Conservation (phyloP, 2,888 invertebrate genomes). For the Danaus chrysippus region DNA sequence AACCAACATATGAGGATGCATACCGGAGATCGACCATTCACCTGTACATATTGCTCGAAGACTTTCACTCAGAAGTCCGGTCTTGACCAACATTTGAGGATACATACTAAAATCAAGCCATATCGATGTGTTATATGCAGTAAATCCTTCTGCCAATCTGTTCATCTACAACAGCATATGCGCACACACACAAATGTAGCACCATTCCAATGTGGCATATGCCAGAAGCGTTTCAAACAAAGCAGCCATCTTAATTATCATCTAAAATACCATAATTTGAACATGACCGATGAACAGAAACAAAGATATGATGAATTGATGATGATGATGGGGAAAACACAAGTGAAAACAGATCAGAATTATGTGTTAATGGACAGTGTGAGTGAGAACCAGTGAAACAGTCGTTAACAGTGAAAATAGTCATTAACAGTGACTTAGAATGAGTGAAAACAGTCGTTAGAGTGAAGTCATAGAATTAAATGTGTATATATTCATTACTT, state of each 20-base stretch:
- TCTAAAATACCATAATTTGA: conserved; percentile 56
- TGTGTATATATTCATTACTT: no score
- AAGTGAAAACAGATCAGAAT: conserved; percentile 5
- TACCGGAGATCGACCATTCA: conserved; percentile 62
- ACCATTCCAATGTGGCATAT: conserved; percentile 65
- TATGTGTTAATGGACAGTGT: conserved; percentile 13
- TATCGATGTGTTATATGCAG: conserved; percentile 67
- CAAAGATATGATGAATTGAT: conserved; percentile 47
- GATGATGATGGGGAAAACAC: conserved; percentile 36
- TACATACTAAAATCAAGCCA: conserved; percentile 63
- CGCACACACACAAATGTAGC: conserved; percentile 66
- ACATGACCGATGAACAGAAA: conserved; percentile 52
- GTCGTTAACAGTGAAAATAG: no score
- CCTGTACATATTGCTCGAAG: conserved; percentile 61
- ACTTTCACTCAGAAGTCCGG: conserved; percentile 72
- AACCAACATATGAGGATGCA: conserved; percentile 66
- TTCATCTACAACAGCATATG: conserved; percentile 68
- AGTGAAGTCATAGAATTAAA: not conserved
- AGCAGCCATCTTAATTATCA: conserved; percentile 69
- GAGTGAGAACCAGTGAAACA: conserved; percentile 4
- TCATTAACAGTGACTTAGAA: conserved; percentile 8
- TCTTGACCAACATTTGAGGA: conserved; percentile 65
- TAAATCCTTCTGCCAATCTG: conserved; percentile 66
- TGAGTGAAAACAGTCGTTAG: not conserved
- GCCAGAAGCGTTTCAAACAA: conserved; percentile 63